A percentile compares a stretch with the other conserved stretches of the same genome.
Evolutionary conservation across 2,797 vertebrate species (phyloP).

Genomic region (Urophycis tenuis): DNA sequence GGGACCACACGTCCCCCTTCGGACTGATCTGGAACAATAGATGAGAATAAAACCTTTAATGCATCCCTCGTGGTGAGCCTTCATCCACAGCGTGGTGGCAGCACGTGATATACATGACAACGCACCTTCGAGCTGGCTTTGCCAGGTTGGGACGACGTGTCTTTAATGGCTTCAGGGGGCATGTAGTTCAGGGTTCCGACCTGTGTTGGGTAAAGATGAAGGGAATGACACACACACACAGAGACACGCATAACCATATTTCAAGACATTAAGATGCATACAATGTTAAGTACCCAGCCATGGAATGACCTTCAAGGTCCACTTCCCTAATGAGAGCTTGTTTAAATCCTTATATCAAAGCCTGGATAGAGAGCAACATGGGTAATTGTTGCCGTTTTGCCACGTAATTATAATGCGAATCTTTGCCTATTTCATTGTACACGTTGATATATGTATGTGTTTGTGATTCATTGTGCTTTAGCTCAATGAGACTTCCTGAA

Average conservation of each 20-base stretch:
- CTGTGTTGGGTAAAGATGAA: conserved; percentile 59
- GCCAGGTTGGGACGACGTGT: conserved; percentile 82
- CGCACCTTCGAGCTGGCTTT: conserved; percentile 86
- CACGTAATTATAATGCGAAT: too few relatives aligned
- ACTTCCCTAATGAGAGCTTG: too few relatives aligned
- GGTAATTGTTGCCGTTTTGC: too few relatives aligned
- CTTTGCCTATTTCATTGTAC: too few relatives aligned
- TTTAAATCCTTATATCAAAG: too few relatives aligned
- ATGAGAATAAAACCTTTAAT: background rate
- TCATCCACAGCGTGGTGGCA: background rate
- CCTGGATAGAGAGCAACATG: too few relatives aligned
- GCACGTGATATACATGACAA: background rate
- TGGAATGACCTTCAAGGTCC: background rate
- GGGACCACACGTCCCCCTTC: conserved; percentile 95
- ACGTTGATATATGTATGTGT: too few relatives aligned
- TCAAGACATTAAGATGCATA: background rate
- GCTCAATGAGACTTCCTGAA: background rate
- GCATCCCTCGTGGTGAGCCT: background rate
- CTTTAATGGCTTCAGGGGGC: conserved; percentile 95
- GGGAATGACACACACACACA: conserved; percentile 5
- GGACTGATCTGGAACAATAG: conserved; percentile 80
- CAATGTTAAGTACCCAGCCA: background rate
- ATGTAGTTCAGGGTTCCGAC: conserved; percentile 98
- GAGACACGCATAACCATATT: background rate
- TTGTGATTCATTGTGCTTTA: too few relatives aligned